Base-by-base conservation (phyloP, 2,113 vertebrate species). In the Rhynchomys soricoides region DNA sequence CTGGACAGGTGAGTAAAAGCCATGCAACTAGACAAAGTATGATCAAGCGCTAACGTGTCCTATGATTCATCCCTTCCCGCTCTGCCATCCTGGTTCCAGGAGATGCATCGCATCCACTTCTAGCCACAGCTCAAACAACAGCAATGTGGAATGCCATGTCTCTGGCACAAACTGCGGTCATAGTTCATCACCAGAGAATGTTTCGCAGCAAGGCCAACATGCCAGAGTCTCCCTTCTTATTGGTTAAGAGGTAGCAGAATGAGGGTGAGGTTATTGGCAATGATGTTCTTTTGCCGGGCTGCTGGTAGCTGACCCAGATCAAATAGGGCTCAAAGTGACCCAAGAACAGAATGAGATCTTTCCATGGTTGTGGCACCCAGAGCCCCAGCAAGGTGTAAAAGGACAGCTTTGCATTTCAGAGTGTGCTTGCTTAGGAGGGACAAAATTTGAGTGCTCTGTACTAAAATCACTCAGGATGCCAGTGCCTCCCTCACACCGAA, bases 41-140 rank as follows among this genome's bases (percentile, higher is more conserved):
- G 31, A 86, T 57, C 17, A 77, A 73, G 74, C 73, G 34, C 2
- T 91, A 78, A 93, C 34, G 24, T 9, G 57, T 17, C 10, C 45
- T 52, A 21, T 86, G 29, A 96, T 24, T 74, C 74, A 43, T 66
- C 75, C 59, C 52, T 86, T 83, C 77, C 26, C 17, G 29, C 11
- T 89, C 62, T 83, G 3, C 26, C 31, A 71, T 52, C 55, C 48
- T 59, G 62, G n/a, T 57, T 34, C 81, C 24, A 71, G 55, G 64
- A 92, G 97, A 95, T 74, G 15, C 50, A 68, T 13, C 12, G 5
- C 26, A 37, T 82, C 24, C 40, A 85, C 95, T 97, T 97, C 86
- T 93, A 95, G 71, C n/a, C n/a, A 75, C 19, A 34, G 26, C 5
- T 45, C 48, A 89, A 85, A 95, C 50, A 81, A 86, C n/a, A 91